Conservation (phyloP, 1,140 invertebrate genomes). For the Heliconius hermathena region DNA sequence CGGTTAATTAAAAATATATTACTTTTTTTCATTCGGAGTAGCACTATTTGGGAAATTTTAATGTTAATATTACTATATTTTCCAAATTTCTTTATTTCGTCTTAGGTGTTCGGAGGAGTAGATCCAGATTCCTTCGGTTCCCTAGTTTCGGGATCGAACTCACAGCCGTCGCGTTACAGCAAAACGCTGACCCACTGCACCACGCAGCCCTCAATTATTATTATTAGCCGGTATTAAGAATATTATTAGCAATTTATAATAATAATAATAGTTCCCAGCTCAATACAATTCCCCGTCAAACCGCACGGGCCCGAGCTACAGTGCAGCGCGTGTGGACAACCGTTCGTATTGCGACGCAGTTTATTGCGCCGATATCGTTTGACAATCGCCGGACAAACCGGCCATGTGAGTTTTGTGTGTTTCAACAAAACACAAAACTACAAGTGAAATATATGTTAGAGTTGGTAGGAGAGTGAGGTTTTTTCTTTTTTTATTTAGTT, state of each 20-base stretch:
- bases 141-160: too few species aligned
- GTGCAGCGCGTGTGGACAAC: slow-evolving; percentile 58
- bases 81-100: too few species aligned
- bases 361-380: slow-evolving; percentile 61
- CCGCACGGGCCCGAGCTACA: slow-evolving; percentile 54
- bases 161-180: too few species aligned
- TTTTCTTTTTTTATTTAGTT: too few species aligned
- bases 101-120: too few species aligned
- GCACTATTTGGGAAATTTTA: not conserved
- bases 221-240: too few species aligned
- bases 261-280: slow-evolving; percentile 35
- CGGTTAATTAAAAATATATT: slow-evolving; percentile 21
- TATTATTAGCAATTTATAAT: too few species aligned
- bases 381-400: slow-evolving; percentile 50
- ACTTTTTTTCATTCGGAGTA: not conserved
- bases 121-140: too few species aligned
- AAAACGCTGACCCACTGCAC: too few species aligned
- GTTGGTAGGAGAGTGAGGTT: not conserved
- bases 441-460: not conserved
- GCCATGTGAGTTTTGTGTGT: slow-evolving; percentile 39
- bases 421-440: slow-evolving; percentile 3
- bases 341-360: slow-evolving; percentile 63
- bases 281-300: slow-evolving; percentile 39
- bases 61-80: not conserved
- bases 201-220: too few species aligned